These are phyloP conservation scores for Heliocidaris tuberculata DNA, from an alignment of 35 echinoderm and acorn worm species.

Conservation along the genomic window DNA sequence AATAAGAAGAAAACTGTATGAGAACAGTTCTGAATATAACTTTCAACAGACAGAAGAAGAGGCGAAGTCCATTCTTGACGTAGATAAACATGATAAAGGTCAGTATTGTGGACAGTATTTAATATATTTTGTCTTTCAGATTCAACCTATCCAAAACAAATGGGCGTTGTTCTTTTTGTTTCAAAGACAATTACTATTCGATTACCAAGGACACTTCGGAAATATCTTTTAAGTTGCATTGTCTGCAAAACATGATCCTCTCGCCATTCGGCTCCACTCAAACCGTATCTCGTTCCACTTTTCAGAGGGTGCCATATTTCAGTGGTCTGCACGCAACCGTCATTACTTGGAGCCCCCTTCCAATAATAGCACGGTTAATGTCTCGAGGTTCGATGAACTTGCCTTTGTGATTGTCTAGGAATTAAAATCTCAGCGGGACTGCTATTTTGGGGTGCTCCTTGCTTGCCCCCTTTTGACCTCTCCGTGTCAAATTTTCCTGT, in stretches of 20 bases:
- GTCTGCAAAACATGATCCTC: background rate
- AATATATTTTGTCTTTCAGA: background rate
- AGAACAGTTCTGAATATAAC: too few species aligned
- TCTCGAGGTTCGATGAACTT: slow-evolving; percentile 27
- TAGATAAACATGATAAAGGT: background rate
- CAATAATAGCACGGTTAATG: background rate
- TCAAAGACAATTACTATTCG: background rate
- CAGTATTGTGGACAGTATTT: background rate
- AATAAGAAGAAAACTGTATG: too few species aligned
- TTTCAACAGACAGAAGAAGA: background rate
- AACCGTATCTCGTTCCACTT: slow-evolving; percentile 29
- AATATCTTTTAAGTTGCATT: background rate
- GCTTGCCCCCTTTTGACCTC: slow-evolving; percentile 18
- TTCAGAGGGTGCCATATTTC: background rate
- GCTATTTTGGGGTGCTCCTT: background rate
- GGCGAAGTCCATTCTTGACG: background rate
- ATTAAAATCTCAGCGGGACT: slow-evolving; percentile 19
- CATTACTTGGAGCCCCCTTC: background rate
- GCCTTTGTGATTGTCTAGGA: background rate
- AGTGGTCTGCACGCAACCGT: slow-evolving; percentile 4
- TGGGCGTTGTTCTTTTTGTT: background rate
- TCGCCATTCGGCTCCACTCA: background rate
- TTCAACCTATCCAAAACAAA: background rate
- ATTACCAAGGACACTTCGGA: background rate
- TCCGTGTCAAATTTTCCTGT: background rate